Percentiles rank a stretch among this genome's conserved stretches.
phyloP scores from a whole-genome alignment of 2,113 vertebrate species.

The Osmerus mordax region DNA sequence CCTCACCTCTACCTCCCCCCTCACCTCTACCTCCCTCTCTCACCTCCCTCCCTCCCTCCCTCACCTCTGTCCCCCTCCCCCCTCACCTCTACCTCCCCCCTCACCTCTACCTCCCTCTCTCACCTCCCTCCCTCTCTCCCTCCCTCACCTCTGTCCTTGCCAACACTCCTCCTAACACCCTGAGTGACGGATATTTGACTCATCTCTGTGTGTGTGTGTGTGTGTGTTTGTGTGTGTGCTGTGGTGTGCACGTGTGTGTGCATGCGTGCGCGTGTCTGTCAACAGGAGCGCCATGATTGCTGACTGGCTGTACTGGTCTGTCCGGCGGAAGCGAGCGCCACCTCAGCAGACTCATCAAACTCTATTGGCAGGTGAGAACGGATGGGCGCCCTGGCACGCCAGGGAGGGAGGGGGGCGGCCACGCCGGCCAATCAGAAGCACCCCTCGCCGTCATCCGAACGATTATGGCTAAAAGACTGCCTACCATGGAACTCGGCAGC shows the following conservation, averaged over 20 bases:
- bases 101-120: conserved; percentile 2
- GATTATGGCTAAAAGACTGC: no score
- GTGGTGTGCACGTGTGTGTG: not conserved
- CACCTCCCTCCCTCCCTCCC: no score
- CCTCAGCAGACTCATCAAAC: conserved; percentile 81
- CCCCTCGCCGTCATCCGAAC: no score
- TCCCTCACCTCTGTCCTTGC: no score
- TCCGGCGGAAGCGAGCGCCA: conserved; percentile 60
- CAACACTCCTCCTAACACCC: not conserved
- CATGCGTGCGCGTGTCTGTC: conserved; percentile 32
- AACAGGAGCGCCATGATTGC: conserved; percentile 79
- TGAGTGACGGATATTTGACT: not conserved
- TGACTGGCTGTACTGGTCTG: conserved; percentile 81
- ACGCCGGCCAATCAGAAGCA: not conserved
- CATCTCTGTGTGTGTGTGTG: conserved; percentile 17
- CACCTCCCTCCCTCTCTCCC: no score
- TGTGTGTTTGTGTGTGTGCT: conserved; percentile 7
- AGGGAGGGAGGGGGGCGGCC: not conserved
- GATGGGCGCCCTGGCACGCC: conserved; percentile 54
- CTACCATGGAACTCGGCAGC: no score
- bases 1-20: no score
- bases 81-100: no score
- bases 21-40: not conserved
- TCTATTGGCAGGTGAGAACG: conserved; percentile 85
- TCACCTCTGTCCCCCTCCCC: not conserved